Conservation (phyloP, 2,888 invertebrate genomes). For the Drosophila maculinotata region DNA sequence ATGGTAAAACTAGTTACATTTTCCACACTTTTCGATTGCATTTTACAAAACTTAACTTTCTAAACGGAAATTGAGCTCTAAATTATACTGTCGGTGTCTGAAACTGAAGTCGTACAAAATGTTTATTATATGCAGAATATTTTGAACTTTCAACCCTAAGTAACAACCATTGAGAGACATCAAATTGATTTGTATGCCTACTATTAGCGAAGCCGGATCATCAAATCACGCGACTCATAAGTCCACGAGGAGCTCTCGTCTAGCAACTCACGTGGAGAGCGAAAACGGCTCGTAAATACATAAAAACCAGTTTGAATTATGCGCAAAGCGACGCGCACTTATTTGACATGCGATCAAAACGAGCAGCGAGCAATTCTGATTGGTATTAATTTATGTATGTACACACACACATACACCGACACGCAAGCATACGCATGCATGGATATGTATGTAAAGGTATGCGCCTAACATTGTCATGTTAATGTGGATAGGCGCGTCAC, state of each 20-base stretch:
- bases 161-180: not conserved
- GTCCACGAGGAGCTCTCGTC: constrained; percentile 1
- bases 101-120: not conserved
- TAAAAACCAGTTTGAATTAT: constrained; percentile 73
- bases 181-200: constrained; percentile 30
- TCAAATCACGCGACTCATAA: constrained; percentile 24
- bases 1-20: not conserved
- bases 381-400: constrained; percentile 71
- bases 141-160: not conserved
- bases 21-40: not conserved
- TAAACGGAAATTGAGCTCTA: not conserved
- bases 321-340: constrained; percentile 63
- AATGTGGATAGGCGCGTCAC: constrained; percentile 47
- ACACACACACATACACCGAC: constrained; percentile 6
- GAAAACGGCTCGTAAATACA: constrained; percentile 25
- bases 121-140: not conserved
- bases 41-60: not conserved
- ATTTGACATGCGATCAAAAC: constrained; percentile 70
- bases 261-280: constrained; percentile 46
- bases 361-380: constrained; percentile 58
- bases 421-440: not conserved
- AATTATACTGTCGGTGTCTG: not conserved
- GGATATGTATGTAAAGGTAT: not conserved
- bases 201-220: constrained; percentile 27
- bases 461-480: constrained; percentile 75